Percentiles rank a stretch among this genome's conserved stretches.
These are phyloP conservation scores for Conus betulinus DNA, from an alignment of 1,140 invertebrate genomes.

Conservation along the genomic window DNA sequence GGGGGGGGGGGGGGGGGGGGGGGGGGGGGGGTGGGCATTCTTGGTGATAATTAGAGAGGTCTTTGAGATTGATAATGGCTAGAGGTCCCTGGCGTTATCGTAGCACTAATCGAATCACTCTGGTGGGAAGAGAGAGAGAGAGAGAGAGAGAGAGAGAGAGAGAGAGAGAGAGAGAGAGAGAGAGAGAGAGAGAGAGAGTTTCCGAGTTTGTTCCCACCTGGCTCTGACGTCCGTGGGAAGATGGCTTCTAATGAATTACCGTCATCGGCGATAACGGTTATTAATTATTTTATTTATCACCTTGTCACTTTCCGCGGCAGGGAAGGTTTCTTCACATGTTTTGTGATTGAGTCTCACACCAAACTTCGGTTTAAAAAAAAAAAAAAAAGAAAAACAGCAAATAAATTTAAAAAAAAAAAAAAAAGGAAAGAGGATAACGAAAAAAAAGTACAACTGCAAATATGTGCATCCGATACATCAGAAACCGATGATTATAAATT, in stretches of 20 bases:
- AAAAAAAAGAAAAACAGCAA: not conserved
- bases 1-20: not conserved
- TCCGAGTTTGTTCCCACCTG: not conserved
- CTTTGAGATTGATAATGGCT: constrained; percentile 10
- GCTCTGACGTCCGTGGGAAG: not conserved
- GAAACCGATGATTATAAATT: not conserved
- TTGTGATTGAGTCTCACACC: not conserved
- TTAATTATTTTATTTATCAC: not conserved
- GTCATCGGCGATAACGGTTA: not conserved
- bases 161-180: not conserved
- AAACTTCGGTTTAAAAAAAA: not conserved
- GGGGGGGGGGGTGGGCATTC: not conserved
- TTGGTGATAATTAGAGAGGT: constrained; percentile 18
- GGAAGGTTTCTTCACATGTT: not conserved
- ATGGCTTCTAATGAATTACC: not conserved
- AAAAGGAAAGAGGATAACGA: not conserved
- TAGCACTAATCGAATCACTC: not conserved
- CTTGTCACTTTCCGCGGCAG: not conserved
- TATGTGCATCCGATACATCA: not conserved
- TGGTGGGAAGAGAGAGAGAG: not conserved
- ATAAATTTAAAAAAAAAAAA: not conserved
- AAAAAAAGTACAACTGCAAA: not conserved
- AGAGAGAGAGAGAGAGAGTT: not conserved
- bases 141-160: no score
- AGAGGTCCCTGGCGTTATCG: not conserved